phyloP scores from a whole-genome alignment of 64 coral and sea anemone species.

The Montipora foliosa region DNA sequence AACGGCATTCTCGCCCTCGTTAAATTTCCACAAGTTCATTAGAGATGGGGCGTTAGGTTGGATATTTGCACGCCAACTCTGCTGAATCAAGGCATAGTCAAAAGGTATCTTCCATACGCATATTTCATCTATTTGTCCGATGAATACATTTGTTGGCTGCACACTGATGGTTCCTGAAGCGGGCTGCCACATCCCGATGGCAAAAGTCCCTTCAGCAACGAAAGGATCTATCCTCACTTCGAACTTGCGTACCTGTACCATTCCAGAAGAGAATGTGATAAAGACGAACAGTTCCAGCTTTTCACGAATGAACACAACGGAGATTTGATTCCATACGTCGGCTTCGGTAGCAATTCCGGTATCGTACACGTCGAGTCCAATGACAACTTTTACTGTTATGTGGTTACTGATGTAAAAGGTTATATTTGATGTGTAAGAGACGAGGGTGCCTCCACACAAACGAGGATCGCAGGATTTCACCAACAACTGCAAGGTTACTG shows the following conservation, averaged over 20 bases:
- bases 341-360: slow-evolving; percentile 78
- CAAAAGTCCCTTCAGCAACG: slow-evolving; percentile 70
- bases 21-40: slow-evolving; percentile 94
- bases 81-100: slow-evolving; percentile 86
- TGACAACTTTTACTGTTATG: slow-evolving; percentile 79
- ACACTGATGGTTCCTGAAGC: slow-evolving; percentile 74
- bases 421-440: slow-evolving; percentile 83
- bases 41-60: slow-evolving; percentile 49
- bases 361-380: slow-evolving; percentile 85
- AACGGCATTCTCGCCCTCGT: slow-evolving; percentile 77
- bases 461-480: slow-evolving; percentile 83
- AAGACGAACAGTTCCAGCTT: slow-evolving; percentile 68
- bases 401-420: slow-evolving; percentile 92
- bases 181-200: slow-evolving; percentile 95
- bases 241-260: slow-evolving; percentile 75
- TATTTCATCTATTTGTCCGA: slow-evolving; percentile 90
- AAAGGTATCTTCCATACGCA: slow-evolving; percentile 86
- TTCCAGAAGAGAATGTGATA: slow-evolving; percentile 69
- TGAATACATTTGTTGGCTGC: slow-evolving; percentile 67
- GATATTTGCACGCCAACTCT: slow-evolving; percentile 88
- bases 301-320: slow-evolving; percentile 76
- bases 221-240: slow-evolving; percentile 68
- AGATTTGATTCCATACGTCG: slow-evolving; percentile 85
- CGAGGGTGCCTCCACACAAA: slow-evolving; percentile 83
- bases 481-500: slow-evolving; percentile 85